These are phyloP conservation scores for Stenotaenia linearis DNA, from an alignment of 2,888 invertebrate species.

Conservation along the genomic window DNA sequence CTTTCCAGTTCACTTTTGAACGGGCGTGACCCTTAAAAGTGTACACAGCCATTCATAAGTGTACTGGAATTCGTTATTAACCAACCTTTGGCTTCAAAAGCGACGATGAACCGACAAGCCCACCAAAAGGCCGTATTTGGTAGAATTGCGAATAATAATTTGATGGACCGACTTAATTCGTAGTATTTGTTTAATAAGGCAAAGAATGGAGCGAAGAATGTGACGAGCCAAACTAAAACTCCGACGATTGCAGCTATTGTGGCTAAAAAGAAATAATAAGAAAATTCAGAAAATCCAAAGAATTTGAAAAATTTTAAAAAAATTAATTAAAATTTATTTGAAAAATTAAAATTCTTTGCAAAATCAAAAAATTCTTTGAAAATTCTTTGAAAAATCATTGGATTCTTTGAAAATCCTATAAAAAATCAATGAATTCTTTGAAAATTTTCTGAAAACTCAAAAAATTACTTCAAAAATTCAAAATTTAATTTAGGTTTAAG, in stretches of 20 bases:
- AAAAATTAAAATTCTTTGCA: too few relatives aligned
- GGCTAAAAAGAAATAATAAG: conserved; percentile 31
- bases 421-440: too few relatives aligned
- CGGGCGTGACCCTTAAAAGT: too few relatives aligned
- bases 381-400: too few relatives aligned
- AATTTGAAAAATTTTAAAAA: background rate
- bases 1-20: too few relatives aligned
- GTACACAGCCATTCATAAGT: too few relatives aligned
- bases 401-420: too few relatives aligned
- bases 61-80: too few relatives aligned
- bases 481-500: too few relatives aligned
- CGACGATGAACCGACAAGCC: conserved; percentile 41
- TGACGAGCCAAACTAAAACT: conserved; percentile 42
- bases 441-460: too few relatives aligned
- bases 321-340: background rate
- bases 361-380: too few relatives aligned
- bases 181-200: conserved; percentile 39
- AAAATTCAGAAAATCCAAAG: background rate
- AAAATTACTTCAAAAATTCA: too few relatives aligned
- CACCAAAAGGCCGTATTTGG: conserved; percentile 43
- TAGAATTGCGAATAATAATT: conserved; percentile 40
- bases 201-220: conserved; percentile 39
- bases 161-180: conserved; percentile 37
- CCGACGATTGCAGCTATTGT: conserved; percentile 43
- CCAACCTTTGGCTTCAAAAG: conserved; percentile 39